Evolutionary conservation across 2,113 vertebrate genomes (phyloP), one percentile per base, ranked within the genome.

Genomic region (Morone chrysops): DNA sequence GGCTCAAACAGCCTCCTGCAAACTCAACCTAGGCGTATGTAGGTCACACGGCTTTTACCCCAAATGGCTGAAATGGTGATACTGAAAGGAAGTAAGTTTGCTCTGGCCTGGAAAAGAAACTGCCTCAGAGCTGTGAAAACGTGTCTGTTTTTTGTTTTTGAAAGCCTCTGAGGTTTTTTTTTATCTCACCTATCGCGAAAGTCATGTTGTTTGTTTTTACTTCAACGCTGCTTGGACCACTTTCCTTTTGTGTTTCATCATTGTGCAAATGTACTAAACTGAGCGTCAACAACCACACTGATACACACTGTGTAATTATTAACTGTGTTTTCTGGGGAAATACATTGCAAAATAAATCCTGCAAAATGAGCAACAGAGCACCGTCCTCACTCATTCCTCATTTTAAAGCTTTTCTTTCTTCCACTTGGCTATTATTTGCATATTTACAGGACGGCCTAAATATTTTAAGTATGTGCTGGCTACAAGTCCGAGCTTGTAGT

Each of bases 41-140:
- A 90, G 92, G 92, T 92, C 93, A 87, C 75, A 53, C 11, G 11
- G 89, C 89, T 90, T 90, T 88, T 78, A 82, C 43, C 78, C n/a
- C 61, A 61, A 83, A 88, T 69, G 80, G 47, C 62, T 83, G 20
- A 84, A 78, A 63, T 2, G 5, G 1, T 22, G 51, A 86, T 0
- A 16, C n/a, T n/a, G 56, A 81, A 16, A 84, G 36, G 84, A 85
- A 80, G 83, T 25, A 40, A 12, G 47, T 80, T 66, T 60, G 59
- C 51, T 76, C 16, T 69, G 80, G 75, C 47, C 78, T 80, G 51
- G 22, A 87, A 77, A 16, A 41, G 20, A 25, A 4, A 14, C 20
- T 43, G 5, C 5, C 1, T 73, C 48, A 12, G 54, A 59, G 77
- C 57, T 70, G 41, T 51, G 53, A 71, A 57, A 25, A 71, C 22